Conservation (phyloP, 1,140 invertebrate genomes). For the Bombus fervidus region DNA sequence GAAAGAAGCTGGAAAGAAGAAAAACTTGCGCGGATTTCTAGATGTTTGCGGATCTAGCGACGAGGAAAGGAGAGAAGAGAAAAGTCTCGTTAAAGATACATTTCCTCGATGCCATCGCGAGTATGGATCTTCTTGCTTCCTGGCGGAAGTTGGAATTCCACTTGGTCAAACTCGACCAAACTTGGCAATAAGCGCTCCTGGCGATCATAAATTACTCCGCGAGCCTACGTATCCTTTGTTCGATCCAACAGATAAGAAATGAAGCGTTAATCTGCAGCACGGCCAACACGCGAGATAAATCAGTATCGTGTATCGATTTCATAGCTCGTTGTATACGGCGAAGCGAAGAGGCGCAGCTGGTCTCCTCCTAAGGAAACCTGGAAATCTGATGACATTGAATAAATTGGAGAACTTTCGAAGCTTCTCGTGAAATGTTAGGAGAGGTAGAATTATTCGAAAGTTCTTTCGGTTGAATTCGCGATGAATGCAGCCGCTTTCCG, state of each 20-base stretch:
- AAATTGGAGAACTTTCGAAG: not conserved
- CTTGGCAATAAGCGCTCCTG: not conserved
- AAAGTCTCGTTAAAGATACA: constrained; percentile 29
- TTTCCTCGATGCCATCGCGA: not conserved
- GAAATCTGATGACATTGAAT: not conserved
- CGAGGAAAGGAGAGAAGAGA: not conserved
- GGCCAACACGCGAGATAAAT: not conserved
- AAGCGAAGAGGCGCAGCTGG: not conserved
- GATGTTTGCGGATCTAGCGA: not conserved
- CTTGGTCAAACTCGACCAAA: constrained; percentile 14
- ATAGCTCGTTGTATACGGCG: not conserved
- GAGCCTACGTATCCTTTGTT: not conserved
- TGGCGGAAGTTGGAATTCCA: not conserved
- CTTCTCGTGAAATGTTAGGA: not conserved
- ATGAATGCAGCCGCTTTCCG: not conserved
- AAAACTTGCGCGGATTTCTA: not conserved
- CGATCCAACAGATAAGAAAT: too few species aligned
- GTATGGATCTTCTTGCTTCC: not conserved
- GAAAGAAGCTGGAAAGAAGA: too few species aligned
- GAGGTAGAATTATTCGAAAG: not conserved
- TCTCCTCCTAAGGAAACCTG: not conserved
- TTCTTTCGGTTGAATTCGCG: not conserved
- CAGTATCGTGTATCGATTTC: not conserved
- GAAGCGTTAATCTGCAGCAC: not conserved
- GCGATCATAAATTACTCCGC: not conserved